phyloP scores from a whole-genome alignment of 2,888 invertebrate species.

The Volucella zonaria region DNA sequence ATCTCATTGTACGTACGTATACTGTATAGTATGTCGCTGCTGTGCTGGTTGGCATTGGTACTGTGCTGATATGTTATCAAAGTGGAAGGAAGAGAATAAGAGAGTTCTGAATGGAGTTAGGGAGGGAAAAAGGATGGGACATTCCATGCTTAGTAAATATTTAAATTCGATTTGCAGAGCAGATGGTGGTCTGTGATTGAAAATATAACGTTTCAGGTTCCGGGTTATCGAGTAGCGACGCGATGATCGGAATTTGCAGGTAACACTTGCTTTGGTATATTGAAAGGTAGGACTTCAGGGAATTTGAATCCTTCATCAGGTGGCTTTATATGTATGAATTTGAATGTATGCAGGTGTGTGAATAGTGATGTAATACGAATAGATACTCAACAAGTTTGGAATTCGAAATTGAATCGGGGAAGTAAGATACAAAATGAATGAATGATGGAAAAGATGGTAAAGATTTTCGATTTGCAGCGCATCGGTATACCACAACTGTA shows the following conservation, averaged over 20 bases:
- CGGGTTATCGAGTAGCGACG: conserved; percentile 21
- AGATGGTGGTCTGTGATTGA: conserved; percentile 73
- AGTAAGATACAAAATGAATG: conserved; percentile 8
- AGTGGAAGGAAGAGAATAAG: conserved; percentile 7
- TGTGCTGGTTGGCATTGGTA: not conserved
- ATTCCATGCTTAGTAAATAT: conserved; percentile 70
- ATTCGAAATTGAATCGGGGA: conserved; percentile 37
- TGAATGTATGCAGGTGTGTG: conserved; percentile 17
- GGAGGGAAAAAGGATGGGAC: not conserved
- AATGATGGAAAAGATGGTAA: not conserved
- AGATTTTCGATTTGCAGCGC: not conserved
- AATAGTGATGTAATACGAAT: not conserved
- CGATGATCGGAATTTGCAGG: conserved; percentile 18
- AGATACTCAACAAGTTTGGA: conserved; percentile 53
- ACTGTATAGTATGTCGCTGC: conserved; percentile 27
- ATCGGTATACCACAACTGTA: conserved; percentile 25
- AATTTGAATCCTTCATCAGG: conserved; percentile 40
- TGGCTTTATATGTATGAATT: not conserved
- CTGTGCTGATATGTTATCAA: conserved; percentile 50
- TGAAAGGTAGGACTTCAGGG: conserved; percentile 37
- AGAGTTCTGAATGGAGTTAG: conserved; percentile 2
- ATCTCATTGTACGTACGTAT: conserved; percentile 58
- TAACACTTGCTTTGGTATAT: conserved; percentile 49
- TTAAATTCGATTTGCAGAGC: conserved; percentile 72
- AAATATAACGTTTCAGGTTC: conserved; percentile 53